Evolutionary conservation across 1,140 invertebrate genomes (phyloP).

Genomic region (Belonocnema kinseyi): DNA sequence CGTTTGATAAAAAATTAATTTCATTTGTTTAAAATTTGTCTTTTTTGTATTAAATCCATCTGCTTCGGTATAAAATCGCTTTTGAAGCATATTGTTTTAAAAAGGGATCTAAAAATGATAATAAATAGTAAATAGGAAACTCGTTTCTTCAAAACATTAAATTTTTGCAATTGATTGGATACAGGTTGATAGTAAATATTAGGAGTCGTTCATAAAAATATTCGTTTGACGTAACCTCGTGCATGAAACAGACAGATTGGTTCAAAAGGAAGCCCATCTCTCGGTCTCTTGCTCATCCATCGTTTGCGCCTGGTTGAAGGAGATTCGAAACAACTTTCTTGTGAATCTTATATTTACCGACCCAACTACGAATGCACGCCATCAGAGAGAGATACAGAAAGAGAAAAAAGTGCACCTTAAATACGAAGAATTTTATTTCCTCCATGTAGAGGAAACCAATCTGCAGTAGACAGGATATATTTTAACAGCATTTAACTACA

Average conservation of each 20-base stretch:
- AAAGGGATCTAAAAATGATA: no score
- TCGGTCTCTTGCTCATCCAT: not conserved
- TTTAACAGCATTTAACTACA: no score
- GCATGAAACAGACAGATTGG: slow-evolving; percentile 7
- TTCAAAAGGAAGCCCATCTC: not conserved
- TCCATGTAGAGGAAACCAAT: no score
- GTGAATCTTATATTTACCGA: not conserved
- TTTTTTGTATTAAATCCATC: no score
- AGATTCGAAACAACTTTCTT: slow-evolving; percentile 11
- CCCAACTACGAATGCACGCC: not conserved
- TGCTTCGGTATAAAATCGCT: no score
- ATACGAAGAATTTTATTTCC: not conserved
- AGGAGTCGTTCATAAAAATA: not conserved
- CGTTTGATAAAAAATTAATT: no score
- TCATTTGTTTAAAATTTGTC: no score
- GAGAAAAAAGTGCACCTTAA: not conserved
- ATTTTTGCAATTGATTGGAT: not conserved
- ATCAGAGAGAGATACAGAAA: not conserved
- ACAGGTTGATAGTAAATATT: not conserved
- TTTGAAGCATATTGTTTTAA: no score
- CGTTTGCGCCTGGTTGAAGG: not conserved
- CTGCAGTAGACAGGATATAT: no score
- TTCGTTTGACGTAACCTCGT: slow-evolving; percentile 13
- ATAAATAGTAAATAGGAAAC: no score
- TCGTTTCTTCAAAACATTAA: not conserved